Evolutionary conservation across 2,797 vertebrate genomes (phyloP).

Genomic region (Rhinophrynus dorsalis): DNA sequence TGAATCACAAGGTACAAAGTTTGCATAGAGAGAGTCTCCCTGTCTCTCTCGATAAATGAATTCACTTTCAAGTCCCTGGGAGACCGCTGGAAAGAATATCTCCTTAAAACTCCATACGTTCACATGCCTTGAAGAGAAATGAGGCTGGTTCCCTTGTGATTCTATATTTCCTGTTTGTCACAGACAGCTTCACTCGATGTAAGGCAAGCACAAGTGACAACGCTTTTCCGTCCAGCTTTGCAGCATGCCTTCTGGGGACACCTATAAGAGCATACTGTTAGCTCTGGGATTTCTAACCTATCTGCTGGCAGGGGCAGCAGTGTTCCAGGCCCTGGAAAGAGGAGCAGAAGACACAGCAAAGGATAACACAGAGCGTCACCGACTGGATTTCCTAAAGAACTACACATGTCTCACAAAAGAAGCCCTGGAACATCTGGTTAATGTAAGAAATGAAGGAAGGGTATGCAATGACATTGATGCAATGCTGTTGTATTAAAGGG

Average conservation of each 20-base stretch:
- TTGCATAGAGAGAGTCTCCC: slow-evolving; percentile 5
- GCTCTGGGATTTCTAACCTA: slow-evolving; percentile 52
- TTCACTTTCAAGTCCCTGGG: neutral
- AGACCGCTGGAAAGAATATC: neutral
- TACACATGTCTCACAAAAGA: slow-evolving; percentile 50
- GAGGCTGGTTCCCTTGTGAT: neutral
- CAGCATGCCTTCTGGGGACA: slow-evolving; percentile 45
- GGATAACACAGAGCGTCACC: slow-evolving; percentile 52
- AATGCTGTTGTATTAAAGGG: no score
- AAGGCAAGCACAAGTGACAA: neutral
- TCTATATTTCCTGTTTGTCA: slow-evolving; percentile 24
- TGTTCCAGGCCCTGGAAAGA: slow-evolving; percentile 63
- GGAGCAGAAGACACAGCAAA: slow-evolving; percentile 54
- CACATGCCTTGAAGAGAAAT: neutral
- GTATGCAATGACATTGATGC: no score
- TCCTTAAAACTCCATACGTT: neutral
- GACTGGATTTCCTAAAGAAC: slow-evolving; percentile 59
- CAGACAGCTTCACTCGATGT: neutral
- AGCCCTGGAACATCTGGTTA: slow-evolving; percentile 61
- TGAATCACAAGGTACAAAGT: slow-evolving; percentile 39
- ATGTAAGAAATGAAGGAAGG: slow-evolving; percentile 60
- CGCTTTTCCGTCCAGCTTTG: neutral
- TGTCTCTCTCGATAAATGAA: neutral
- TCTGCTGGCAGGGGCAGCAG: slow-evolving; percentile 54
- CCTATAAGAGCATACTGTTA: slow-evolving; percentile 53